Evolutionary conservation across 2,888 invertebrate genomes (phyloP).

Genomic region (Diaprepes abbreviatus): DNA sequence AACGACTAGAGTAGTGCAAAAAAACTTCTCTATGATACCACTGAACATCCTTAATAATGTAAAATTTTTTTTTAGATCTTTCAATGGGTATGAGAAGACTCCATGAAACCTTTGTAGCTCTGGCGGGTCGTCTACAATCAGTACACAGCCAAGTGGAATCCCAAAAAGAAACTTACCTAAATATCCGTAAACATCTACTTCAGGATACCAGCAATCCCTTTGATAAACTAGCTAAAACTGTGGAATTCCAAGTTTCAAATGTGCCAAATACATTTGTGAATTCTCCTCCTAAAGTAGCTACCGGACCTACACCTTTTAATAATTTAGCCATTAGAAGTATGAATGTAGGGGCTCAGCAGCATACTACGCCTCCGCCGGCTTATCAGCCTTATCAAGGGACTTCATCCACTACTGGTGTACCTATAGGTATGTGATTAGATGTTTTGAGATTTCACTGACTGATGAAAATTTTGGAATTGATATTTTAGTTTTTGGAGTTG

Average conservation of each 20-base stretch:
- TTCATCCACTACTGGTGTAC: slow-evolving; percentile 16
- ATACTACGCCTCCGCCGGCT: slow-evolving; percentile 56
- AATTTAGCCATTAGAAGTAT: slow-evolving; percentile 56
- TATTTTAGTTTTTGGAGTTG: not conserved
- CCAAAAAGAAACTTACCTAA: slow-evolving; percentile 89
- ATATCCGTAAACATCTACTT: slow-evolving; percentile 81
- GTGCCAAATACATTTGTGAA: slow-evolving; percentile 58
- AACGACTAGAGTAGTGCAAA: too few species aligned
- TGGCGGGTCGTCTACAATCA: slow-evolving; percentile 89
- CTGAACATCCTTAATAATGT: too few species aligned
- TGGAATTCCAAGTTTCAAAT: slow-evolving; percentile 50
- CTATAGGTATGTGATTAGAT: slow-evolving; percentile 34
- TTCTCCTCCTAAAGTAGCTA: slow-evolving; percentile 68
- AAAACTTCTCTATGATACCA: too few species aligned
- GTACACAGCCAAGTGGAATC: slow-evolving; percentile 84
- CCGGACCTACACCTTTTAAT: slow-evolving; percentile 76
- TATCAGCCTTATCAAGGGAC: slow-evolving; percentile 54
- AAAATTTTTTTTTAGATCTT: slow-evolving; percentile 76
- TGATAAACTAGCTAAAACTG: slow-evolving; percentile 65
- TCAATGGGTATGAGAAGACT: slow-evolving; percentile 84
- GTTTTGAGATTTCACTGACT: not conserved
- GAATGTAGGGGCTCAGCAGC: slow-evolving; percentile 60
- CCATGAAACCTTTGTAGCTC: slow-evolving; percentile 87
- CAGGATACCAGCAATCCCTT: slow-evolving; percentile 86
- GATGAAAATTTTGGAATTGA: too few species aligned